A percentile compares a stretch with the other conserved stretches of the same genome.
phyloP scores from a whole-genome alignment of 2,888 invertebrate genomes.

The Limnephilus rhombicus region DNA sequence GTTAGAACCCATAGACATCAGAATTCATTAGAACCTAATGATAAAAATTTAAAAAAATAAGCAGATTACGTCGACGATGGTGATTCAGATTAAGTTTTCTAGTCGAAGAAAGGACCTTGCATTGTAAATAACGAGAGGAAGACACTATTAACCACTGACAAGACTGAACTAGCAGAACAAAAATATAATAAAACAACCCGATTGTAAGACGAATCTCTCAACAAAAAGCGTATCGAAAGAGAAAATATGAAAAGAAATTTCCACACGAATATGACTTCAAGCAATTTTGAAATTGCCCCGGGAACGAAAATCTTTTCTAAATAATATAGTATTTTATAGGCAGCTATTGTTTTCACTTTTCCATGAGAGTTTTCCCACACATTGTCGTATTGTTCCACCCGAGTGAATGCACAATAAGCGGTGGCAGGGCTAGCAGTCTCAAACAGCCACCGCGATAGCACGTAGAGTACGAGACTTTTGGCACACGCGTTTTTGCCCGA shows the following conservation, averaged over 20 bases:
- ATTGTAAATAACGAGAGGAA: not conserved
- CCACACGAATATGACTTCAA: not conserved
- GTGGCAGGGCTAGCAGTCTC: not conserved
- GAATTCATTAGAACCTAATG: not conserved
- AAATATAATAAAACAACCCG: not conserved
- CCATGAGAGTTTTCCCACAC: slow-evolving; percentile 52
- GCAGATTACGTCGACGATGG: not conserved
- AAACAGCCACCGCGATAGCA: slow-evolving; percentile 34
- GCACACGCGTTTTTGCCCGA: slow-evolving; percentile 32
- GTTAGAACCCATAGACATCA: no score
- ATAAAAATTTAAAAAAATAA: no score
- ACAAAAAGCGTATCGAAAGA: slow-evolving; percentile 39
- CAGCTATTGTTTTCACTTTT: slow-evolving; percentile 56
- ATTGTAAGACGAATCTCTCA: not conserved
- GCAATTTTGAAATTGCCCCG: slow-evolving; percentile 9
- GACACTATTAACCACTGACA: not conserved
- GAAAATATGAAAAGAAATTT: slow-evolving; percentile 30
- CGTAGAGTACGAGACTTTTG: slow-evolving; percentile 9
- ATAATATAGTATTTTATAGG: not conserved
- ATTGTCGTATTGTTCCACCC: slow-evolving; percentile 27
- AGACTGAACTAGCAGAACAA: not conserved
- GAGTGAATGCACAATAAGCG: slow-evolving; percentile 37
- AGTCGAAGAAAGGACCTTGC: not conserved
- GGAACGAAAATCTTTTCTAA: slow-evolving; percentile 34
- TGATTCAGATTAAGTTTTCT: not conserved